Conservation (phyloP, 2,797 vertebrate species). For the Arctocebus calabarensis region DNA sequence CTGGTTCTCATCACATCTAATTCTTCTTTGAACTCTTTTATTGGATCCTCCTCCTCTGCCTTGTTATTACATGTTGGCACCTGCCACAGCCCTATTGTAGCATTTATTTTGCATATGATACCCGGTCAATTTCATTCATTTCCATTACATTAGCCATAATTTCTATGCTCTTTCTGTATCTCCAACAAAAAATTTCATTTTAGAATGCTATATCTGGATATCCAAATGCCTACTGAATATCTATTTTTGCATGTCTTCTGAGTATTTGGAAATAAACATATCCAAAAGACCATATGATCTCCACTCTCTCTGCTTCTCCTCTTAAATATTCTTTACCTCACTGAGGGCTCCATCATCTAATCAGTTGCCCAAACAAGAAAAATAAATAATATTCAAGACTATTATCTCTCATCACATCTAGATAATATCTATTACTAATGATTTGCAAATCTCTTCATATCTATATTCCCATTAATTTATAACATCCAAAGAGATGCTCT, state of each 20-base stretch:
- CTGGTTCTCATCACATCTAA: not conserved
- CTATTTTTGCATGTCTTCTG: not conserved
- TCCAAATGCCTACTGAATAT: not conserved
- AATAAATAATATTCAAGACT: not conserved
- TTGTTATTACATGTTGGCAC: not conserved
- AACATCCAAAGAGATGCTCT: not conserved
- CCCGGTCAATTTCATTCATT: slow-evolving; percentile 14
- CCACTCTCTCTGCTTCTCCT: not conserved
- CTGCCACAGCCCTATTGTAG: not conserved
- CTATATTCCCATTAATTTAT: not conserved
- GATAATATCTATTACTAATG: not conserved
- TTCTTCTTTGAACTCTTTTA: not conserved
- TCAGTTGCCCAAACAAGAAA: not conserved
- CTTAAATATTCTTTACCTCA: not conserved
- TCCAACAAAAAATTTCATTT: slow-evolving; percentile 31
- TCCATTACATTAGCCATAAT: not conserved
- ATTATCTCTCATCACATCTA: not conserved
- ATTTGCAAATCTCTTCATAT: not conserved
- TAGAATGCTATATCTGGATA: not conserved
- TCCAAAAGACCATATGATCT: not conserved
- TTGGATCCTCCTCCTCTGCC: not conserved
- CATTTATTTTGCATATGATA: not conserved
- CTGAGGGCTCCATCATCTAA: not conserved
- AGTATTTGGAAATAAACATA: not conserved
- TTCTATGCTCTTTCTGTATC: not conserved